Percentiles rank a stretch among this genome's conserved stretches.
Evolutionary conservation across 1,140 invertebrate genomes (phyloP).

Genomic region (Drosophila lacertosa): DNA sequence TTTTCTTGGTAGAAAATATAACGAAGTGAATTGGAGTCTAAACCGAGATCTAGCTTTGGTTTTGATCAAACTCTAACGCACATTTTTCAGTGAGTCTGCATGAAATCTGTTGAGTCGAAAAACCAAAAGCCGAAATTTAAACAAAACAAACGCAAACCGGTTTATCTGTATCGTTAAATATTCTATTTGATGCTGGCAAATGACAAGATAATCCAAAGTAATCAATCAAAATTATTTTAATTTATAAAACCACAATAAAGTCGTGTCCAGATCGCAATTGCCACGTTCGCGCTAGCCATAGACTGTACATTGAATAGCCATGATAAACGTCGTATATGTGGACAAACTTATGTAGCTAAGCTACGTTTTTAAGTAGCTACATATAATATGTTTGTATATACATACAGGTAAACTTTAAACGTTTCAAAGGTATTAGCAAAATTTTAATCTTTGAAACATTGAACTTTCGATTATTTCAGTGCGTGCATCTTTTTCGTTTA

Average conservation of each 20-base stretch:
- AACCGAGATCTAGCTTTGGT: slow-evolving; percentile 30
- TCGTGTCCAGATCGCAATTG: slow-evolving; percentile 77
- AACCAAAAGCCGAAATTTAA: slow-evolving; percentile 65
- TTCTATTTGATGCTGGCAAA: slow-evolving; percentile 84
- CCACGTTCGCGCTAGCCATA: slow-evolving; percentile 58
- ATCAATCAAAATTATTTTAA: slow-evolving; percentile 84
- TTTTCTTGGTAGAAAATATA: slow-evolving; percentile 32
- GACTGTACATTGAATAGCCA: neutral
- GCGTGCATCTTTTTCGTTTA: neutral
- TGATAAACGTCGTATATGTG: neutral
- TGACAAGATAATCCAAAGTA: slow-evolving; percentile 84
- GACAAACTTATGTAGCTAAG: neutral
- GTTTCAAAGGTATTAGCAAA: too few relatives aligned
- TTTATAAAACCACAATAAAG: slow-evolving; percentile 82
- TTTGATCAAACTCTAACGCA: slow-evolving; percentile 61
- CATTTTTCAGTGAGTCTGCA: slow-evolving; percentile 69
- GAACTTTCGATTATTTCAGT: neutral
- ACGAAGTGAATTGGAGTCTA: slow-evolving; percentile 27
- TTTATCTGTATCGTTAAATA: slow-evolving; percentile 83
- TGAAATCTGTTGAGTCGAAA: slow-evolving; percentile 58
- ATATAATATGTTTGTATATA: too few relatives aligned
- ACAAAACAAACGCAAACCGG: slow-evolving; percentile 74
- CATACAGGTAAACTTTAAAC: neutral
- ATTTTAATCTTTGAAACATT: neutral
- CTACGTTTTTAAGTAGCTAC: neutral